phyloP scores from a whole-genome alignment of 92 coral and sea anemone species.

The Isaurus tuberculatus region DNA sequence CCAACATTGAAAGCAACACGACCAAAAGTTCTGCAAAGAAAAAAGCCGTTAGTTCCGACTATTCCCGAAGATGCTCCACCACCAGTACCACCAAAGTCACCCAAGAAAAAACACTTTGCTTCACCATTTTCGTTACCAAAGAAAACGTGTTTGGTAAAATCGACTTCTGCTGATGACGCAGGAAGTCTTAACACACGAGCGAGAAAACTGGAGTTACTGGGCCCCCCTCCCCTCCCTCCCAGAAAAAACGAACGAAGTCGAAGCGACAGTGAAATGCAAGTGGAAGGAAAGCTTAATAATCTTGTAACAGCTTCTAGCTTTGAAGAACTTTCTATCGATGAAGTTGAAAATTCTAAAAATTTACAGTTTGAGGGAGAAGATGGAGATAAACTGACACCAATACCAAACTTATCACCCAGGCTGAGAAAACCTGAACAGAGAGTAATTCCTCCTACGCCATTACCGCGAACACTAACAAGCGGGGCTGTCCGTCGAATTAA shows the following conservation, averaged over 20 bases:
- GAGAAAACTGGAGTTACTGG: slow-evolving; percentile 3
- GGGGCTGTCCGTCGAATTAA: slow-evolving; percentile 22
- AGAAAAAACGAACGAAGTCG: slow-evolving; percentile 9
- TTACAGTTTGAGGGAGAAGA: not conserved
- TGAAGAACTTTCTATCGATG: not conserved
- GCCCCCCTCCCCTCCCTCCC: slow-evolving; percentile 45
- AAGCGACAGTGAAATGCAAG: slow-evolving; percentile 20
- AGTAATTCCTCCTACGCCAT: slow-evolving; percentile 4
- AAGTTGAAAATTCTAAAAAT: not conserved
- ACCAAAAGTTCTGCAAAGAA: slow-evolving; percentile 17
- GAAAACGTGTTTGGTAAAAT: slow-evolving; percentile 8
- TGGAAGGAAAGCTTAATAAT: not conserved
- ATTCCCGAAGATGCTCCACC: slow-evolving; percentile 20
- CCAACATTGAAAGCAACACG: slow-evolving; percentile 20
- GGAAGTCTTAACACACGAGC: not conserved
- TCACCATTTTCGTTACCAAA: slow-evolving; percentile 31
- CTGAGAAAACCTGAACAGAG: slow-evolving; percentile 15
- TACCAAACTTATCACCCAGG: slow-evolving; percentile 24
- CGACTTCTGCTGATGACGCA: slow-evolving; percentile 13
- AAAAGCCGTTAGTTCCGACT: not conserved
- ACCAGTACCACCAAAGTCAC: slow-evolving; percentile 41
- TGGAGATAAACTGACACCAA: not conserved
- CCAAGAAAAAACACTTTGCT: slow-evolving; percentile 22
- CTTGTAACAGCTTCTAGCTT: not conserved
- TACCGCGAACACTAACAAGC: not conserved